phyloP scores from a whole-genome alignment of 37 sponge, comb jelly and placozoan species.

The Lycopodina hypogea region DNA sequence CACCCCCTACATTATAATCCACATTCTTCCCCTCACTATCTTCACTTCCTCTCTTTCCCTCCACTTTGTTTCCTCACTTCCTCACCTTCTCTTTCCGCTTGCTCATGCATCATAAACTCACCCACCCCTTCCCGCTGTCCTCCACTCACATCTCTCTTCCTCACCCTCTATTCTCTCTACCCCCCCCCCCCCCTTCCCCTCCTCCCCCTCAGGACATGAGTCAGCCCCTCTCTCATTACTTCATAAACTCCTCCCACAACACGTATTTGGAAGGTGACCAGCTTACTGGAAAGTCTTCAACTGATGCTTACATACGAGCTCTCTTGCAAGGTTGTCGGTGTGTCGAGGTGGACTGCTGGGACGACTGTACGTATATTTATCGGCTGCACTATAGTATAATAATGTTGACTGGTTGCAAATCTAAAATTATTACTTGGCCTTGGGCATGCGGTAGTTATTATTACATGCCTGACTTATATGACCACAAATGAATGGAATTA shows the following conservation, averaged over 20 bases:
- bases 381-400: not conserved
- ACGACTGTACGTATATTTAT: conserved; percentile 24
- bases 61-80: too few species aligned
- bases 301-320: conserved; percentile 83
- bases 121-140: too few species aligned
- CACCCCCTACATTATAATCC: too few species aligned
- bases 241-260: conserved; percentile 93
- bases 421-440: too few species aligned
- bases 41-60: too few species aligned
- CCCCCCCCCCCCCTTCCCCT: not conserved
- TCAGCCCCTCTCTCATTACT: conserved; percentile 92
- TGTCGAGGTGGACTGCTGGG: conserved; percentile 85
- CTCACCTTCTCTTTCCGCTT: too few species aligned
- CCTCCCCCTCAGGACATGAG: conserved; percentile 73
- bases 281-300: conserved; percentile 72
- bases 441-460: too few species aligned
- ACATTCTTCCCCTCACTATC: too few species aligned
- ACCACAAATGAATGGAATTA: too few species aligned
- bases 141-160: conserved; percentile 10
- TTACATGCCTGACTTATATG: too few species aligned
- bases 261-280: conserved; percentile 90
- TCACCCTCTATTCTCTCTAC: not conserved
- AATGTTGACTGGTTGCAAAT: not conserved
- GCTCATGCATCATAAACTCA: too few species aligned
- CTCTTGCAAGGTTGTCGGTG: conserved; percentile 82